Base-by-base conservation (phyloP, 2,797 vertebrate genomes). In the Psittacula echo region DNA sequence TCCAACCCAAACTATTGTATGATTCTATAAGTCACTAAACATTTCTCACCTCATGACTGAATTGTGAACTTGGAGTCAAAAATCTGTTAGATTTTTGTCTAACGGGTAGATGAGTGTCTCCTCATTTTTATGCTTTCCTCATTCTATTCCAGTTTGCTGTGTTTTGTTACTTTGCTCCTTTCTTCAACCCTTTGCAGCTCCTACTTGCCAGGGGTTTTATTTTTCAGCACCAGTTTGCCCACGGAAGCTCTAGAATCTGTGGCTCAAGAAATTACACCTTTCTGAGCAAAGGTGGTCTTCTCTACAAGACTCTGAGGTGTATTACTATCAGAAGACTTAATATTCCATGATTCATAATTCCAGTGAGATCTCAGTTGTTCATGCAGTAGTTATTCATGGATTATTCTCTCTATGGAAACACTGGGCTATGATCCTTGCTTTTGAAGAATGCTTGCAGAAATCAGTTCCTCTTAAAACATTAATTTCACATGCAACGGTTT, bases 301-400 rank as follows among this genome's bases (percentile, higher is more conserved):
- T 60, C 42, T 53, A n/a, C 50, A 51, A 42, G 39, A 56, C 80
- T 54, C 37, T 47, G 37, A 64, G 29, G 39, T 8, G 0, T 73
- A 76, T 78, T 84, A 27, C 65, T 78, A n/a, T 54, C 50, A 71
- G 82, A 89, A 85, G 72, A 95, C 94, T 82, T 4, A 61, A 62
- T 60, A 92, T 88, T 93, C 87, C 42, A n/a, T 82, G 80, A 91
- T 72, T 94, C 58, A 79, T 87, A 70, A 92, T 93, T 95, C 90
- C 72, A 85, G 77, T 91, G 95, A 80, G 66, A 62, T 96, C 84
- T 85, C 50, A 51, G 81, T 94, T 96, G 85, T 94, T 96, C 74
- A 75, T 89, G 85, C 89, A 58, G 4, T 60, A 80, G 60, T 89
- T 95, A 47, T 91, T 96, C 87, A 82, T 89, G 82, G 85, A 81